phyloP scores from a whole-genome alignment of 2,888 invertebrate genomes.

The Nipponacmea schrenckii region DNA sequence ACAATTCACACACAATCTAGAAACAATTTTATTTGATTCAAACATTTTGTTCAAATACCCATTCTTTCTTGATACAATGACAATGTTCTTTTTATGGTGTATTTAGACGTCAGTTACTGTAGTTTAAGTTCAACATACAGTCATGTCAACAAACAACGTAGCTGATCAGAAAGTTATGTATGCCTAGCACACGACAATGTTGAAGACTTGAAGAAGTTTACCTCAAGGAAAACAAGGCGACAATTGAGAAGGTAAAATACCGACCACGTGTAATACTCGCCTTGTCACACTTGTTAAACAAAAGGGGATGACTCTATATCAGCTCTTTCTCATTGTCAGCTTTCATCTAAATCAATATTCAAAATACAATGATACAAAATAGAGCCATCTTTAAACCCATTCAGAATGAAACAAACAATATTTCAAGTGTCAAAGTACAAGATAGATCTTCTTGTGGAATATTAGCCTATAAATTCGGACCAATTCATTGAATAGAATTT shows the following conservation, averaged over 20 bases:
- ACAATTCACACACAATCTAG: slow-evolving; percentile 5
- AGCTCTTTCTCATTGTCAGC: slow-evolving; percentile 6
- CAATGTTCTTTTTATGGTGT: not conserved
- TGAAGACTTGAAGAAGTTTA: slow-evolving; percentile 1
- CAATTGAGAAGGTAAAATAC: slow-evolving; percentile 6
- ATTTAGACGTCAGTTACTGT: not conserved
- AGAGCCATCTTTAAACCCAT: slow-evolving; percentile 4
- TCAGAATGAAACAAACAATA: not conserved
- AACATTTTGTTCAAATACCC: not conserved
- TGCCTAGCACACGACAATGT: slow-evolving; percentile 8
- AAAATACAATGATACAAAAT: not conserved
- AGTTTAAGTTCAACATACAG: not conserved
- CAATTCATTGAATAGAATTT: too few relatives aligned
- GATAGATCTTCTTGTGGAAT: too few relatives aligned
- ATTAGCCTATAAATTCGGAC: too few relatives aligned
- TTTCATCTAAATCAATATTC: not conserved
- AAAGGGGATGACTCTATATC: slow-evolving; percentile 4
- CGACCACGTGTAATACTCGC: slow-evolving; percentile 7
- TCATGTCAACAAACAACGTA: not conserved
- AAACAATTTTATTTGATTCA: not conserved
- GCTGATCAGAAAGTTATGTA: slow-evolving; percentile 6
- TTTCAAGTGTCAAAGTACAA: too few relatives aligned
- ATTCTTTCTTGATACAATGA: not conserved
- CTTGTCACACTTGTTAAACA: slow-evolving; percentile 9
- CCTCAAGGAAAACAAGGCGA: not conserved